Evolutionary conservation across 53 echinoderm and acorn worm species (phyloP).

Genomic region (Apostichopus leukothele): DNA sequence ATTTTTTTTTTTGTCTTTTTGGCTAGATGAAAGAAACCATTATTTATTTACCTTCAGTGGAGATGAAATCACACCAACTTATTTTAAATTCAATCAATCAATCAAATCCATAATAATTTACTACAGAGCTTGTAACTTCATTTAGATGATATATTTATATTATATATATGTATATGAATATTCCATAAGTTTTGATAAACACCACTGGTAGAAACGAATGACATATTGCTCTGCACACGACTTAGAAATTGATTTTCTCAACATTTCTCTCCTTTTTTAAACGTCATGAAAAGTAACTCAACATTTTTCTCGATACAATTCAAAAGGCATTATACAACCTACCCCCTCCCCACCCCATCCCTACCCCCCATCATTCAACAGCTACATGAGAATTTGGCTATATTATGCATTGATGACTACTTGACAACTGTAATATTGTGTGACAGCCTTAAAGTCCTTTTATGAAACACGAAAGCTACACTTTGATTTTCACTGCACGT

Average conservation of each 20-base stretch:
- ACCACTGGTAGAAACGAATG: conserved; percentile 8
- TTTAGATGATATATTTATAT: not conserved
- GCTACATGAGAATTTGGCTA: not conserved
- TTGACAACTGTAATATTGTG: no score
- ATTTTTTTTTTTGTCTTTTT: no score
- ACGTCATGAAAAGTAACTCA: not conserved
- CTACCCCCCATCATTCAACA: not conserved
- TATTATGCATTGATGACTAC: not conserved
- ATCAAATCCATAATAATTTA: no score
- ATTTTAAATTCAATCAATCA: no score
- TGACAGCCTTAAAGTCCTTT: not conserved
- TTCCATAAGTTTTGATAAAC: not conserved
- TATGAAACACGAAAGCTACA: not conserved
- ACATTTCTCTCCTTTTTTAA: not conserved
- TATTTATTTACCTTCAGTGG: no score
- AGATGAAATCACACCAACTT: no score
- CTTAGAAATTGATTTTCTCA: conserved; percentile 9
- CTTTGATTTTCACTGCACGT: conserved; percentile 4
- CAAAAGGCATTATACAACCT: not conserved
- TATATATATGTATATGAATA: conserved; percentile 9
- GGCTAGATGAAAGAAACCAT: no score
- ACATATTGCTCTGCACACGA: conserved; percentile 50
- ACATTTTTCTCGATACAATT: not conserved
- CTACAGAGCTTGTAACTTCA: no score
- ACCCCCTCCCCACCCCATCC: not conserved